phyloP scores from a whole-genome alignment of 2,888 invertebrate species.

The Xylophagus ater region DNA sequence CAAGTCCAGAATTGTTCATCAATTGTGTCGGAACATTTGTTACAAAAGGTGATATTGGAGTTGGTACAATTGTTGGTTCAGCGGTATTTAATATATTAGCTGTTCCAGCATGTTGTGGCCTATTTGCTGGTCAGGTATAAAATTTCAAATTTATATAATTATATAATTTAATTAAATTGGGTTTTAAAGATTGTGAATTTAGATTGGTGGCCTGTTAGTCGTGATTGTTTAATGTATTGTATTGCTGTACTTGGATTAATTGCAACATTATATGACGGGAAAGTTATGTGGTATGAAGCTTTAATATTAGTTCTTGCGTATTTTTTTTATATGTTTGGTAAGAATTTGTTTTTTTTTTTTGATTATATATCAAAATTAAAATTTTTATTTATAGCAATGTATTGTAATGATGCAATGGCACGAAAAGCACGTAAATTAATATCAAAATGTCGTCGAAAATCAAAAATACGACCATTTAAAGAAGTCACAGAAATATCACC shows the following conservation, averaged over 20 bases:
- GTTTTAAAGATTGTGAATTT: conserved; percentile 48
- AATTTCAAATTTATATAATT: not conserved
- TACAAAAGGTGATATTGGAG: conserved; percentile 63
- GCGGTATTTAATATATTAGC: conserved; percentile 70
- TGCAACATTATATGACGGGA: conserved; percentile 55
- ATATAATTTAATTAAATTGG: conserved; percentile 4
- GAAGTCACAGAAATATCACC: conserved; percentile 37
- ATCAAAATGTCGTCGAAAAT: conserved; percentile 44
- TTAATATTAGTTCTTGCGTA: conserved; percentile 58
- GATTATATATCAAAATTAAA: not conserved
- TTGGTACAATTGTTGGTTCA: conserved; percentile 66
- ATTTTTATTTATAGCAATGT: conserved; percentile 47
- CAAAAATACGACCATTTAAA: conserved; percentile 41
- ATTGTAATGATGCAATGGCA: conserved; percentile 49
- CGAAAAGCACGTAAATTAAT: conserved; percentile 42
- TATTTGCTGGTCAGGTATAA: conserved; percentile 47
- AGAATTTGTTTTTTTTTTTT: conserved; percentile 25
- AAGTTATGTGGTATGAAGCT: conserved; percentile 66
- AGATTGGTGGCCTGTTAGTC: conserved; percentile 67
- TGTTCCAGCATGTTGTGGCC: conserved; percentile 64
- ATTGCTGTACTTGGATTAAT: conserved; percentile 60
- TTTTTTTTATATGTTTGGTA: conserved; percentile 57
- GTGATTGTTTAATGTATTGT: conserved; percentile 63
- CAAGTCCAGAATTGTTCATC: conserved; percentile 77
- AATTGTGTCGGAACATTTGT: conserved; percentile 72